Evolutionary conservation across 2,797 vertebrate genomes (phyloP).

Genomic region (Poeciliopsis presidionis): DNA sequence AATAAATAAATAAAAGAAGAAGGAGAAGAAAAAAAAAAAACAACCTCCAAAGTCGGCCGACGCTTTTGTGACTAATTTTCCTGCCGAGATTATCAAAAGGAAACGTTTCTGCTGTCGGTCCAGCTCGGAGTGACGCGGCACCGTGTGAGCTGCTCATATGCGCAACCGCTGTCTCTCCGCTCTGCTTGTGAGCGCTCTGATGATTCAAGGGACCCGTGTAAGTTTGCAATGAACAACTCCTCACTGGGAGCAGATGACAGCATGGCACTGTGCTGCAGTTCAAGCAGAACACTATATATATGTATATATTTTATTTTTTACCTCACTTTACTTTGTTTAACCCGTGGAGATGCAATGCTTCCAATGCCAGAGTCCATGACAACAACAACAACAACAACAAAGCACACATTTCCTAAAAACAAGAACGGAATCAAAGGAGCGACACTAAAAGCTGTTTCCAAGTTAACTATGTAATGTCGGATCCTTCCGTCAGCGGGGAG

Average conservation of each 20-base stretch:
- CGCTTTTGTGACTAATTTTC: conserved; percentile 51
- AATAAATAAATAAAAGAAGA: neutral
- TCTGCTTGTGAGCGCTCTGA: conserved; percentile 8
- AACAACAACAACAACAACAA: neutral
- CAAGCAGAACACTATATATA: conserved; percentile 4
- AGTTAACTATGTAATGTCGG: neutral
- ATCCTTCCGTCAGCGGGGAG: neutral
- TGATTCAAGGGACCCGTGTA: conserved; percentile 6
- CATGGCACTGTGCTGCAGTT: conserved; percentile 39
- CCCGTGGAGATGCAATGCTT: neutral
- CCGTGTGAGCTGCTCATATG: conserved; percentile 47
- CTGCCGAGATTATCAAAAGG: conserved; percentile 61
- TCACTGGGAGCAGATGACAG: conserved; percentile 55
- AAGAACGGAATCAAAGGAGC: neutral
- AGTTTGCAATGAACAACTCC: conserved; percentile 29
- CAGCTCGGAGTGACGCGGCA: conserved; percentile 59
- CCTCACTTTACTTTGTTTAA: neutral
- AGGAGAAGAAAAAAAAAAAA: conserved; percentile 23
- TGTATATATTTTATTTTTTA: neutral
- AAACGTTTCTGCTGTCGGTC: conserved; percentile 59
- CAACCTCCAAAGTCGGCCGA: conserved; percentile 61
- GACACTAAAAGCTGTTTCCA: neutral
- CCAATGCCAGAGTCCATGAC: neutral
- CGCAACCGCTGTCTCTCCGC: conserved; percentile 4
- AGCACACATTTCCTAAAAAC: neutral